Conservation (phyloP, 2,888 invertebrate genomes). For the Chironomus riparius region DNA sequence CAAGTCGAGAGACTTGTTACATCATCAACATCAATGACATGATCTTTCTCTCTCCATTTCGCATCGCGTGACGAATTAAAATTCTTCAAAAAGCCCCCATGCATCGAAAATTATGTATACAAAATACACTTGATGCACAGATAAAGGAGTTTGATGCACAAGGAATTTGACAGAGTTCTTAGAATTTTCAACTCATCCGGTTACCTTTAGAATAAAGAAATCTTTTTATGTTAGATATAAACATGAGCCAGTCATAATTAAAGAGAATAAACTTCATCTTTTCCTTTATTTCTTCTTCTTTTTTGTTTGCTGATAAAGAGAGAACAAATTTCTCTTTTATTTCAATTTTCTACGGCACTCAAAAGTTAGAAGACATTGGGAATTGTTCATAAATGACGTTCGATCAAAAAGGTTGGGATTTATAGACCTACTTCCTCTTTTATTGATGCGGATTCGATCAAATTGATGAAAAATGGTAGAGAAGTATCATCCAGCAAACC, state of each 20-base stretch:
- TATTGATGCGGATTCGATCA: no score
- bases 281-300: neutral
- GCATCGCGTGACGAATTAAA: neutral
- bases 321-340: neutral
- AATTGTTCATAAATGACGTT: no score
- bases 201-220: neutral
- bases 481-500: no score
- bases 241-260: neutral
- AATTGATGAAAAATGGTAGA: no score
- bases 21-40: neutral
- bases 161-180: neutral
- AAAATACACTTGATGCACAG: no score
- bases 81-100: no score
- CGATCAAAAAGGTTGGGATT: no score
- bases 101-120: no score
- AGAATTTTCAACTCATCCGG: neutral
- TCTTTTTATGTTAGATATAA: neutral
- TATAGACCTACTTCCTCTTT: no score
- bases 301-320: neutral
- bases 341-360: slow-evolving; percentile 20
- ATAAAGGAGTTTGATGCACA: neutral
- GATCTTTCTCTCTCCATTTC: neutral
- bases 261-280: neutral
- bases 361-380: neutral
- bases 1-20: neutral